Conservation (phyloP, 64 coral and sea anemone species). For the Orbicella faveolata region DNA sequence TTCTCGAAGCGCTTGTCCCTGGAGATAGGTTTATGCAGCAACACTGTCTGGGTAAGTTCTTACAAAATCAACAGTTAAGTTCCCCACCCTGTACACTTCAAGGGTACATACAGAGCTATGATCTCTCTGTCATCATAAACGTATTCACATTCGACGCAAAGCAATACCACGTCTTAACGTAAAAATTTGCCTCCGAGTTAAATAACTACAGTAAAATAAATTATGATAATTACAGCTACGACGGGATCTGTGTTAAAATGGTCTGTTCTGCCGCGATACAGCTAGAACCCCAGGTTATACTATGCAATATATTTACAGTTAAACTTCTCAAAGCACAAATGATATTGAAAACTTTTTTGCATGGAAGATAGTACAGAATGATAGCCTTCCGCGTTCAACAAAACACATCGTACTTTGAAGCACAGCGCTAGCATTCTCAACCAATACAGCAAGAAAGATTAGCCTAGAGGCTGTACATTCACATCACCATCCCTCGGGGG, state of each 20-base stretch:
- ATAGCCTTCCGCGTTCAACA: neutral
- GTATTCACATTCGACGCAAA: constrained; percentile 2
- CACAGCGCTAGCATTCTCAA: neutral
- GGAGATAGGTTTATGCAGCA: neutral
- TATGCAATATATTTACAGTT: constrained; percentile 24
- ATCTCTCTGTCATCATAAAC: neutral
- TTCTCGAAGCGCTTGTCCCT: neutral
- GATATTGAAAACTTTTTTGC: neutral
- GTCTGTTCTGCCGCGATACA: neutral
- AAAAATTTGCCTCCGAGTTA: neutral
- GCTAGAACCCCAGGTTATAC: neutral
- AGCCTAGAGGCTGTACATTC: neutral
- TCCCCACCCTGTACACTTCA: neutral
- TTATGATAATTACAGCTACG: constrained; percentile 12
- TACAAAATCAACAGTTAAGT: neutral
- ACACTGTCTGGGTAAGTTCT: neutral
- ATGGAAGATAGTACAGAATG: neutral
- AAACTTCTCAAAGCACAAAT: neutral
- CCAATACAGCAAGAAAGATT: neutral
- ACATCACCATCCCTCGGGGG: neutral
- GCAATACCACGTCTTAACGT: neutral
- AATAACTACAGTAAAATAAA: constrained; percentile 39
- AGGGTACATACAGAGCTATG: neutral
- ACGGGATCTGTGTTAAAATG: constrained; percentile 18
- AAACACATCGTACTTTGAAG: neutral